phyloP scores from a whole-genome alignment of 2,113 vertebrate species.

The Sitta europaea region DNA sequence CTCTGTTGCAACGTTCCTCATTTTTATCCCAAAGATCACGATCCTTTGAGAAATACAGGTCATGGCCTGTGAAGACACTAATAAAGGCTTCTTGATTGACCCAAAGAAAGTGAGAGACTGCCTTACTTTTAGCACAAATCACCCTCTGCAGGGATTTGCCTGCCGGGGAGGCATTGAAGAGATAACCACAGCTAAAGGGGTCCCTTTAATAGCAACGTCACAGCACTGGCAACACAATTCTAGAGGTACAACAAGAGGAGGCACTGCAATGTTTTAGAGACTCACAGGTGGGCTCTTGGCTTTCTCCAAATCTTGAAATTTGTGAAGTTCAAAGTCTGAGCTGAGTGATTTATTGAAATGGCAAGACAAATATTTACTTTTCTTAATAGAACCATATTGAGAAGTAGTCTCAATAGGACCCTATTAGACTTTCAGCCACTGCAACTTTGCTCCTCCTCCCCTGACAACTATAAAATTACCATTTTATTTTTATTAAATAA shows the following conservation, averaged over 20 bases:
- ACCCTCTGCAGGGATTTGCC: neutral
- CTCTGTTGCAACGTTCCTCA: neutral
- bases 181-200: neutral
- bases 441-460: neutral
- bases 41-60: neutral
- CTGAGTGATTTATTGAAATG: neutral
- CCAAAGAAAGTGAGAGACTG: neutral
- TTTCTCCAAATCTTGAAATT: neutral
- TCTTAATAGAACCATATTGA: neutral
- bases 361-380: neutral
- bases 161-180: neutral
- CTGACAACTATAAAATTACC: neutral
- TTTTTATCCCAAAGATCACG: slow-evolving; percentile 1
- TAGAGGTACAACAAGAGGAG: neutral
- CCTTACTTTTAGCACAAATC: neutral
- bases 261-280: neutral
- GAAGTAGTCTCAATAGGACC: neutral
- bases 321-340: neutral
- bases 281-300: neutral
- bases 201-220: neutral
- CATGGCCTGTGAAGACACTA: neutral
- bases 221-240: neutral
- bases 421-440: neutral
- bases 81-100: neutral
- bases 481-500: neutral